Conservation (phyloP, 2,888 invertebrate genomes). For the Micropterix aruncella region DNA sequence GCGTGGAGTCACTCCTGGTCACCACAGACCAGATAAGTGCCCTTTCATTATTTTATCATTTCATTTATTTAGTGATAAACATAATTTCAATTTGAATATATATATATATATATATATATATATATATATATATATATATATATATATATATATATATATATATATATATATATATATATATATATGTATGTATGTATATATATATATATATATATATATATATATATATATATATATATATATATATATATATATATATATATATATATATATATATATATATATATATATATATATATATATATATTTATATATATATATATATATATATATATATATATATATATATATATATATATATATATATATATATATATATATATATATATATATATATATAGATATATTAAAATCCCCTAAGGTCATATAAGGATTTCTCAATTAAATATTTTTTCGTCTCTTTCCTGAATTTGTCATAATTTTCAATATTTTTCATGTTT, state of each 20-base stretch:
- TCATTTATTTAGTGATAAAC: no score
- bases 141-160: not conserved
- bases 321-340: not conserved
- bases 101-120: not conserved
- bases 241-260: not conserved
- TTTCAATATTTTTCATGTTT: no score
- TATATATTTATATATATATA: not conserved
- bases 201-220: not conserved
- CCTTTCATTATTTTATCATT: no score
- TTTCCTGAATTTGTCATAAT: no score
- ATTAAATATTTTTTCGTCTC: no score
- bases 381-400: no score
- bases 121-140: not conserved
- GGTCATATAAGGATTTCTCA: no score
- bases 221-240: slow-evolving; percentile 1
- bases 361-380: not conserved
- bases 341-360: not conserved
- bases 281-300: slow-evolving; percentile 1
- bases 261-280: slow-evolving; percentile 1
- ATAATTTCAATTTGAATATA: no score
- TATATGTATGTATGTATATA: not conserved
- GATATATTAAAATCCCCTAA: no score
- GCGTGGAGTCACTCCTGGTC: no score
- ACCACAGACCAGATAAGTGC: no score
- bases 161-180: slow-evolving; percentile 1